These are phyloP conservation scores for Ypsolopha sequella DNA, from an alignment of 2,888 invertebrate species.

Conservation along the genomic window DNA sequence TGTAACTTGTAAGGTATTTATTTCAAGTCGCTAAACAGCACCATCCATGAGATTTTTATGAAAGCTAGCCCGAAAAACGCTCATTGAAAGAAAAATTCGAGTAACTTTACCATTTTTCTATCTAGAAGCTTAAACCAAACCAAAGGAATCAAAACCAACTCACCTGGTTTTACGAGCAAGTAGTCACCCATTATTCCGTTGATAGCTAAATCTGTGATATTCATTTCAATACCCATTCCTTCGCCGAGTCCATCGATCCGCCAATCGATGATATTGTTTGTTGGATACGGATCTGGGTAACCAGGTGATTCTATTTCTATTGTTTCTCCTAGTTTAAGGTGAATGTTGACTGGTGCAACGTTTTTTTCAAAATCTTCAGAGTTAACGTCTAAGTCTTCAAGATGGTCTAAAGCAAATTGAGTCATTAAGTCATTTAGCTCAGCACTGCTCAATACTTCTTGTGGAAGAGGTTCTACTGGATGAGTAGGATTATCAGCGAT, in stretches of 20 bases:
- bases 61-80: no score
- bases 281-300: conserved; percentile 38
- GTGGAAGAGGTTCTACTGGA: conserved; percentile 10
- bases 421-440: conserved; percentile 26
- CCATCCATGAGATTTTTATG: no score
- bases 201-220: conserved; percentile 42
- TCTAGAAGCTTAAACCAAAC: no score
- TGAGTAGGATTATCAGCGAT: neutral
- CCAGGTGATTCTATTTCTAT: conserved; percentile 35
- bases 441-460: conserved; percentile 20
- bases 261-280: conserved; percentile 41
- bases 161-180: conserved; percentile 56
- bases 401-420: conserved; percentile 24
- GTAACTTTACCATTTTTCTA: no score
- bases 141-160: conserved; percentile 3
- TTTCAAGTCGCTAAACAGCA: no score
- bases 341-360: conserved; percentile 23
- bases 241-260: conserved; percentile 43
- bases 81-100: no score
- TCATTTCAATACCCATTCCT: conserved; percentile 53
- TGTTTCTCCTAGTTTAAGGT: conserved; percentile 27
- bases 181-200: conserved; percentile 46
- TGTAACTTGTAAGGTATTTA: no score
- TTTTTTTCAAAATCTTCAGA: conserved; percentile 19
- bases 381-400: conserved; percentile 23